phyloP scores from a whole-genome alignment of 2,797 vertebrate species.

The Salmo trutta region DNA sequence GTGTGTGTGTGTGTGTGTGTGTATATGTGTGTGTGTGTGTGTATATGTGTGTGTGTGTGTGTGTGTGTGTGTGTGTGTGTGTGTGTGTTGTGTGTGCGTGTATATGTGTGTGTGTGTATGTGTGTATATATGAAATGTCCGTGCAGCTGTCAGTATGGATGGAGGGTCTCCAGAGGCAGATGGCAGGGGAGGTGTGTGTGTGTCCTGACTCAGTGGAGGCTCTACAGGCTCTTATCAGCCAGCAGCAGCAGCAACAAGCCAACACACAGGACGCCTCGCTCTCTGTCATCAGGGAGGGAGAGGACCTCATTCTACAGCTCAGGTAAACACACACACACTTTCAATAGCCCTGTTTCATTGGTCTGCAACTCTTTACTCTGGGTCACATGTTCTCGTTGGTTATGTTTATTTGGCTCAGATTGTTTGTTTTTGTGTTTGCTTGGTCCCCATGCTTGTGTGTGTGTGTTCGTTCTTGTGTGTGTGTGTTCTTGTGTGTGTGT shows the following conservation, averaged over 20 bases:
- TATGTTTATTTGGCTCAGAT: neutral
- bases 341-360: neutral
- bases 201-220: slow-evolving; percentile 93
- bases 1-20: no score
- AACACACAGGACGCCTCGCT: slow-evolving; percentile 95
- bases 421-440: slow-evolving; percentile 31
- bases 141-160: slow-evolving; percentile 93
- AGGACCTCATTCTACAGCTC: slow-evolving; percentile 98
- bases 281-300: slow-evolving; percentile 97
- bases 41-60: no score
- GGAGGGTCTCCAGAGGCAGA: slow-evolving; percentile 97
- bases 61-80: no score
- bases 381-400: neutral
- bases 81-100: no score
- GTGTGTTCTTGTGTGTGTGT: slow-evolving; percentile 18
- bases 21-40: no score
- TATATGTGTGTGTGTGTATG: no score
- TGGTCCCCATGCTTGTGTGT: slow-evolving; percentile 19
- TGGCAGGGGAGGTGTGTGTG: slow-evolving; percentile 81
- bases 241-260: slow-evolving; percentile 96
- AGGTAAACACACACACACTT: slow-evolving; percentile 73
- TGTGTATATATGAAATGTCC: no score
- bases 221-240: slow-evolving; percentile 92
- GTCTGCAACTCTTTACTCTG: neutral
- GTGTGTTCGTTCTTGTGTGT: slow-evolving; percentile 21